Conservation (phyloP, 37 sponge, comb jelly and placozoan genomes). For the Spongilla lacustris region DNA sequence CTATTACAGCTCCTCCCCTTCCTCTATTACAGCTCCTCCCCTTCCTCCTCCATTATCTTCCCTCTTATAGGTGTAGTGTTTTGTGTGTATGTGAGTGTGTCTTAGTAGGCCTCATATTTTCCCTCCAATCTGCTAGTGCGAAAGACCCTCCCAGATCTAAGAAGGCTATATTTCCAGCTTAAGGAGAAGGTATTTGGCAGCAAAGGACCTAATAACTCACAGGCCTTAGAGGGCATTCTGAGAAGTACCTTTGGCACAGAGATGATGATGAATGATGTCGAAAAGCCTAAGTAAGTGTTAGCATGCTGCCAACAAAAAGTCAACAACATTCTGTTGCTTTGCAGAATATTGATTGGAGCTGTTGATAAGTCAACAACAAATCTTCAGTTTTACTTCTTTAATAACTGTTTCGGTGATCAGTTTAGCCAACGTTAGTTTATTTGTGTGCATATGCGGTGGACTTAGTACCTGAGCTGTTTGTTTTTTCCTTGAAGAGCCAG, state of each 20-base stretch:
- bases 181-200: conserved; percentile 30
- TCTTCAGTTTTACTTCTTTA: conserved; percentile 5
- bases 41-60: no score
- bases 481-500: not conserved
- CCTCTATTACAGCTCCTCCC: no score
- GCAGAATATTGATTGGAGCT: not conserved
- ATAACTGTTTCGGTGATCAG: conserved; percentile 14
- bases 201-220: conserved; percentile 11
- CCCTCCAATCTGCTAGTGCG: conserved; percentile 5
- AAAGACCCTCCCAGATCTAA: conserved; percentile 26
- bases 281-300: conserved; percentile 41
- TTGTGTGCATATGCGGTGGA: not conserved
- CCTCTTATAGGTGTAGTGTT: no score
- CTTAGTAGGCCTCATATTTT: not conserved
- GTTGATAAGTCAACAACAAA: conserved; percentile 5
- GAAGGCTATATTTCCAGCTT: conserved; percentile 43
- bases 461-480: not conserved
- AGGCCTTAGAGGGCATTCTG: conserved; percentile 47
- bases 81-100: not conserved
- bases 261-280: conserved; percentile 43
- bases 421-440: not conserved
- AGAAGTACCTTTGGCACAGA: conserved; percentile 36
- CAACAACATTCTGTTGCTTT: not conserved
- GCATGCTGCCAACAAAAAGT: no score
- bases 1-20: no score